Evolutionary conservation across 2,888 invertebrate genomes (phyloP), one percentile per base, ranked within the genome.

Genomic region (Tuta absoluta): DNA sequence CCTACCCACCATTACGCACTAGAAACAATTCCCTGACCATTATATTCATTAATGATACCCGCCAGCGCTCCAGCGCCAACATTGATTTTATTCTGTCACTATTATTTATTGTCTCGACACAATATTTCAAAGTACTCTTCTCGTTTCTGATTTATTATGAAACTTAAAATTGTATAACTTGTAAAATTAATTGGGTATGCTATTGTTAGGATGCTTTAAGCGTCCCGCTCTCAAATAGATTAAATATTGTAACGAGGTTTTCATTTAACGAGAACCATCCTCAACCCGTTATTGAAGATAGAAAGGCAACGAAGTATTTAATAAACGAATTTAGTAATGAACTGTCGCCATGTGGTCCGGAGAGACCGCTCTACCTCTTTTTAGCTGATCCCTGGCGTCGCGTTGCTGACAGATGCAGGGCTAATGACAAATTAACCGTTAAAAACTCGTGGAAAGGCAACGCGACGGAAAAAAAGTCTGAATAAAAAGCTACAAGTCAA

Each of bases 381-480:
- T 78, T 60, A 71, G 67, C 49, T 65, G 64, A 65, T 69, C 71
- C 71, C 75, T 75, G 75, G 78, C 75, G 80, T 79, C 80, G 74
- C 71, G 73, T 65, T 74, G 85, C 79, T 84, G 85, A 87, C 88
- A 87, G 85, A 87, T 80, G 81, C 82, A 85, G 80, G 80, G 79
- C 83, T 87, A 85, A 87, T 85, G 85, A 88, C 86, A 87, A 89
- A 87, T 89, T 87, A 86, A 83, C 82, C 74, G 84, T 84, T 84
- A 84, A 84, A 86, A 85, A 84, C 81, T 81, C 77, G 81, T 76
- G 78, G 80, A 83, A 84, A 83, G 79, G 78, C 79, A 75, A 69
- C 69, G 71, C 73, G 76, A 72, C 74, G 71, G 74, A 81, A 81
- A 85, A 87, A 82, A 80, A 75, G 72, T 68, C 68, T 68, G 74